phyloP scores from a whole-genome alignment of 2,113 vertebrate genomes.

The Dendropsophus ebraccatus region DNA sequence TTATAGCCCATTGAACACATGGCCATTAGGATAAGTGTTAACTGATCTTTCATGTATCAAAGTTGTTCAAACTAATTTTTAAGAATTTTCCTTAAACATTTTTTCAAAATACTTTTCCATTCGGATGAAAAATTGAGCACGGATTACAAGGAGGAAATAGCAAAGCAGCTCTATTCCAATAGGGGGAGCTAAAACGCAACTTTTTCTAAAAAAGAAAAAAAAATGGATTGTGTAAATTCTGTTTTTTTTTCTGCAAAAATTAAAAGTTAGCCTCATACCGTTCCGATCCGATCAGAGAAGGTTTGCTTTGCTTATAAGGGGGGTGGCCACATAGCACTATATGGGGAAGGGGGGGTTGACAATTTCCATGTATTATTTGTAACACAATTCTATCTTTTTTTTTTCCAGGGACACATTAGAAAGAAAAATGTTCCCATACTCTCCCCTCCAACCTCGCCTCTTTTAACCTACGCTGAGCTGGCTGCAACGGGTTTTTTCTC shows the following conservation, averaged over 20 bases:
- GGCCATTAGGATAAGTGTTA: background rate
- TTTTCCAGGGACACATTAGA: constrained; percentile 46
- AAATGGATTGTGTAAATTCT: background rate
- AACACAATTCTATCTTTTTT: background rate
- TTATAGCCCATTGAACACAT: too few species aligned
- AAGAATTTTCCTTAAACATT: too few species aligned
- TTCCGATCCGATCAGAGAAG: background rate
- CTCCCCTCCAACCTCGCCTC: constrained; percentile 29
- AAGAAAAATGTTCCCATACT: constrained; percentile 42
- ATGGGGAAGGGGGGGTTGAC: background rate
- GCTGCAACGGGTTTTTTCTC: background rate
- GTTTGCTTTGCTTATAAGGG: background rate
- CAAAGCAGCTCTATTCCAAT: background rate
- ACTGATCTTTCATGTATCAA: background rate
- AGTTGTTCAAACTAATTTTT: too few species aligned
- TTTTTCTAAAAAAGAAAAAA: background rate
- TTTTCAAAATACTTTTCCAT: background rate
- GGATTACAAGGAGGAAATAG: background rate
- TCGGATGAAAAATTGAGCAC: background rate
- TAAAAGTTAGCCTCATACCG: background rate
- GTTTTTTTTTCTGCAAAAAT: background rate
- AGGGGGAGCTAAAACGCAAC: constrained; percentile 1
- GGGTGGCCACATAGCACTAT: background rate
- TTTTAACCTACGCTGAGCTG: constrained; percentile 12
- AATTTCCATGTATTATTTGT: constrained; percentile 14